Base-by-base conservation (phyloP, 2,888 invertebrate species). In the Melanostoma mellinum region DNA sequence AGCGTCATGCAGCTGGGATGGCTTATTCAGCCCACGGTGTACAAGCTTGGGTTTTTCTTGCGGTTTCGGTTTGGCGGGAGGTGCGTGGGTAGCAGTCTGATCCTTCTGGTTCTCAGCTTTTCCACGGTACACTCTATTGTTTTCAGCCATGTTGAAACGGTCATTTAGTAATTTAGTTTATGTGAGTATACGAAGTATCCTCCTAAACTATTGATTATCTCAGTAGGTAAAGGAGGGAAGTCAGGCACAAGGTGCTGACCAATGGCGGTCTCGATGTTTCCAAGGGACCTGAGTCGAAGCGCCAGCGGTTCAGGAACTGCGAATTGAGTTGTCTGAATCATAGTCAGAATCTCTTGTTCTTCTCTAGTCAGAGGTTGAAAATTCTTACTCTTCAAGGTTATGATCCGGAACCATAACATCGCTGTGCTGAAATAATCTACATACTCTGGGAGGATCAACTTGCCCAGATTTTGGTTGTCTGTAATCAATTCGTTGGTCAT, bases 301-400 rank as follows among this genome's bases (percentile, higher is more conserved):
- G 9, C 33, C 6, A 53, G 33, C 9, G 53, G 53, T 35, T 53
- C 35, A 8, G 53, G 53, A 9, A 53, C 53, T 6, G 53, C 53
- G 33, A 53, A 53, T 3, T 30, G 4, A 3, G 6, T 9, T 6
- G 35, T 32, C 9, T 53, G 33, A 4, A 53, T 5, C 9, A 53
- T 53, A 3, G 33, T 53, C 6, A 53, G 53, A 6, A 53, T 9
- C 3, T 53, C 53, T 33, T 6, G 20, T 35, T 53, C 53, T 9
- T 53, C 35, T 9, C 6, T 3, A 3, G 33, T 33, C 3, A 32
- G 6, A 35, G 6, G 6, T n/a, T 32, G 10, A 9, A 4, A 35
- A 35, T 53, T 53, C 33, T 53, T 53, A n/a, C 5, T 32, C n/a
- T 53, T 53, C 3, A 53, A 10, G 6, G 2, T 53, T 6, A 53